Conservation (phyloP, 2,113 vertebrate species). For the Balaeniceps rex region DNA sequence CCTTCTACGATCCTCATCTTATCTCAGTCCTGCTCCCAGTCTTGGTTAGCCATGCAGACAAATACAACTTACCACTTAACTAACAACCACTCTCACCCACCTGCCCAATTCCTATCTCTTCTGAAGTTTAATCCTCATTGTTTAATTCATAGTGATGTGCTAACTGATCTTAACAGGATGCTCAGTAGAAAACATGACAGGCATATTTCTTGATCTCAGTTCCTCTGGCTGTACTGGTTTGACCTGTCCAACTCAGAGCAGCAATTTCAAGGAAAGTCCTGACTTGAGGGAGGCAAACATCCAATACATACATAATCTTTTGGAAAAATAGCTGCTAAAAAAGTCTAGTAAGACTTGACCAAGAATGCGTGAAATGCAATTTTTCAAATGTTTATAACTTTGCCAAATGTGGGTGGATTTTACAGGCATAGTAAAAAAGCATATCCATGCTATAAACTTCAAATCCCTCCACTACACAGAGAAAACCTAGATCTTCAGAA, state of each 20-base stretch:
- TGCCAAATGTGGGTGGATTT: slow-evolving; percentile 28
- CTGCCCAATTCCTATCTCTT: background rate
- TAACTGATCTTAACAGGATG: background rate
- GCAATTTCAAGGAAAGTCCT: slow-evolving; percentile 1
- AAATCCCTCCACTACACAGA: background rate
- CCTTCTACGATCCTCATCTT: background rate
- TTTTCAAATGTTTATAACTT: slow-evolving; percentile 36
- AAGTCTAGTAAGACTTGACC: slow-evolving; percentile 5
- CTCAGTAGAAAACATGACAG: background rate
- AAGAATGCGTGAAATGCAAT: slow-evolving; percentile 50
- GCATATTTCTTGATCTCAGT: background rate
- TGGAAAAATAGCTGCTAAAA: background rate
- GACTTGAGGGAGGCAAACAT: background rate
- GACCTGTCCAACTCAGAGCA: background rate
- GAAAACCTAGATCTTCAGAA: background rate
- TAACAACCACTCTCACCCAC: background rate
- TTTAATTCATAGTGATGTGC: background rate
- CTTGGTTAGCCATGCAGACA: background rate
- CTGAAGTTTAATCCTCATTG: background rate
- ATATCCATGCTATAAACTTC: slow-evolving; percentile 7
- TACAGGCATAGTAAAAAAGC: background rate
- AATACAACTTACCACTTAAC: background rate
- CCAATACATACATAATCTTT: background rate
- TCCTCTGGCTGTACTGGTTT: background rate
- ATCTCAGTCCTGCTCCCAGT: background rate